Conservation (phyloP, 2,888 invertebrate genomes). For the Conistra vaccinii region DNA sequence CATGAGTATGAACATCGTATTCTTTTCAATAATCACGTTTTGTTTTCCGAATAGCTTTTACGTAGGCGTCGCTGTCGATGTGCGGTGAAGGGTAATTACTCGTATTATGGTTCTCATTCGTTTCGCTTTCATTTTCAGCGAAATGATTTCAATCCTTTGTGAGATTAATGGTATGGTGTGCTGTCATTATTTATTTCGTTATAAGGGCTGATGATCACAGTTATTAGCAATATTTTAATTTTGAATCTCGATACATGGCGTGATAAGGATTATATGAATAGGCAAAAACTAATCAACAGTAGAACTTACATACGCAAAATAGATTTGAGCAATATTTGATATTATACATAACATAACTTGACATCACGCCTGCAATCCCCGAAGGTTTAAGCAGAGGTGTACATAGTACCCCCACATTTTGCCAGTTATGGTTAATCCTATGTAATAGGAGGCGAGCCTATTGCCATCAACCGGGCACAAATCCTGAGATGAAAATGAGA, state of each 20-base stretch:
- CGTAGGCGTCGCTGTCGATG: conserved; percentile 11
- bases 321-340: conserved; percentile 33
- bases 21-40: conserved; percentile 13
- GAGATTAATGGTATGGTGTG: conserved; percentile 18
- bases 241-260: background rate
- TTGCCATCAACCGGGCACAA: too few relatives aligned
- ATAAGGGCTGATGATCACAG: background rate
- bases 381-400: too few relatives aligned
- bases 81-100: conserved; percentile 49
- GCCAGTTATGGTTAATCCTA: too few relatives aligned
- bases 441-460: too few relatives aligned
- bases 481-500: too few relatives aligned
- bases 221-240: background rate
- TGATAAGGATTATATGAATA: background rate
- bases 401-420: too few relatives aligned
- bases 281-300: background rate
- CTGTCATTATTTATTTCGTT: conserved; percentile 21
- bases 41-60: conserved; percentile 14
- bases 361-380: too few relatives aligned
- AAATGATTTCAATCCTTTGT: conserved; percentile 46
- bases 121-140: conserved; percentile 33
- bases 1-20: background rate
- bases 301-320: conserved; percentile 9
- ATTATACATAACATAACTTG: background rate
- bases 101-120: conserved; percentile 26